phyloP scores from a whole-genome alignment of 2,113 vertebrate species.

The Odocoileus hemionus region DNA sequence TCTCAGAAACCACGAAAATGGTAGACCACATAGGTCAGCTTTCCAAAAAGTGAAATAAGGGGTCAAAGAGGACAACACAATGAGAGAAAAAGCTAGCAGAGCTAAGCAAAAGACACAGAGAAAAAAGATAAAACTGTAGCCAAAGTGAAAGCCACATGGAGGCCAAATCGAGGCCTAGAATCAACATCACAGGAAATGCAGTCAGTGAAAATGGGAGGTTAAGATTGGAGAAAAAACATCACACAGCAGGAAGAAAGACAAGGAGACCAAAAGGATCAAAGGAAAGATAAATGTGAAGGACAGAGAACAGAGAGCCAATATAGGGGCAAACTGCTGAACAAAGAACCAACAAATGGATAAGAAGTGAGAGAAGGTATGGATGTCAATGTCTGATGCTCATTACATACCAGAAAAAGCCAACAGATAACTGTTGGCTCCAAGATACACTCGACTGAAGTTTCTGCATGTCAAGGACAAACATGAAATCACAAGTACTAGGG shows the following conservation, averaged over 20 bases:
- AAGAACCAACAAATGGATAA: neutral
- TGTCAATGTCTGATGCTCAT: neutral
- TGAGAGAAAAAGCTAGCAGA: neutral
- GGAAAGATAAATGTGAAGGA: neutral
- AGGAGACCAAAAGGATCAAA: neutral
- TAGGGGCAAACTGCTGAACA: neutral
- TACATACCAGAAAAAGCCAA: neutral
- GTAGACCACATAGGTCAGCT: neutral
- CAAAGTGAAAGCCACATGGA: neutral
- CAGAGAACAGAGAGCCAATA: neutral
- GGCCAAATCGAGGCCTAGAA: neutral
- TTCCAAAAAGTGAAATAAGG: neutral
- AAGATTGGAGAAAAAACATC: neutral
- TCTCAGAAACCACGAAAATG: neutral
- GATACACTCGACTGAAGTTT: neutral
- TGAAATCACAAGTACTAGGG: neutral
- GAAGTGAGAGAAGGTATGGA: neutral
- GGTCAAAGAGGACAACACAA: neutral
- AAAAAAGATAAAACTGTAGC: neutral
- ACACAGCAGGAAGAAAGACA: neutral
- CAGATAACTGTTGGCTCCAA: neutral
- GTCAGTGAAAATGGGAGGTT: neutral
- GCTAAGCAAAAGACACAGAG: neutral
- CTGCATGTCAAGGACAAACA: constrained; percentile 9
- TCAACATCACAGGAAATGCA: neutral